Percentiles rank a stretch among this genome's conserved stretches.
Conservation (phyloP, 2,888 invertebrate species). For the Conops quadrifasciatus region DNA sequence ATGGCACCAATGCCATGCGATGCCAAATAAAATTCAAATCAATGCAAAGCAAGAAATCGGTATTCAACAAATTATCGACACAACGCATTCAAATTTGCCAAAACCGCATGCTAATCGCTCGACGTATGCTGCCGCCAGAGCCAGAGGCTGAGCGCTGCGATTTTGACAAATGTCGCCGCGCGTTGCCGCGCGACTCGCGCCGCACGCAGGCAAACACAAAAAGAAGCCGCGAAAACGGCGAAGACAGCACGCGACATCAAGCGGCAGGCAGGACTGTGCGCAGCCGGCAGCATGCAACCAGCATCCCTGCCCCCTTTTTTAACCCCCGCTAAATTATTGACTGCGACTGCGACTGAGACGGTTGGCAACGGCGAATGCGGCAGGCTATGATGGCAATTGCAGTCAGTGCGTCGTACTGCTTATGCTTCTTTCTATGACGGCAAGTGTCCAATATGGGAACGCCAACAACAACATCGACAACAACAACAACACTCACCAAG, state of each 20-base stretch:
- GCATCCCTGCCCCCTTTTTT: too few species aligned
- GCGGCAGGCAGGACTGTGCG: too few species aligned
- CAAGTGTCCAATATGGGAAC: too few species aligned
- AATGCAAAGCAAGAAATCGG: constrained; percentile 28
- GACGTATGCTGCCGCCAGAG: constrained; percentile 12
- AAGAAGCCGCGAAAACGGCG: neutral
- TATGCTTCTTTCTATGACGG: too few species aligned
- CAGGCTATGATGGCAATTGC: too few species aligned
- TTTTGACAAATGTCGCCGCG: constrained; percentile 39
- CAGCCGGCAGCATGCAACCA: too few species aligned
- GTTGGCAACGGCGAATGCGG: too few species aligned
- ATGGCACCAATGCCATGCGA: constrained; percentile 25
- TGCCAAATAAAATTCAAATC: constrained; percentile 26
- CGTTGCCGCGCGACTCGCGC: constrained; percentile 29
- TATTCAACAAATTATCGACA: constrained; percentile 36
- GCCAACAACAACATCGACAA: too few species aligned
- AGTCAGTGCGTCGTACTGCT: too few species aligned
- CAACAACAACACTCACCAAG: too few species aligned
- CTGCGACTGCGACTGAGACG: too few species aligned
- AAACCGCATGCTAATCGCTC: constrained; percentile 45
- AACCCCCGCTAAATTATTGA: too few species aligned
- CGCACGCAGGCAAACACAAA: neutral
- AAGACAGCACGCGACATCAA: neutral
- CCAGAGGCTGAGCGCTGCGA: constrained; percentile 28
- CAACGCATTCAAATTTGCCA: constrained; percentile 38